Conservation (phyloP, 1,140 invertebrate genomes). For the Pogonomyrmex barbatus region DNA sequence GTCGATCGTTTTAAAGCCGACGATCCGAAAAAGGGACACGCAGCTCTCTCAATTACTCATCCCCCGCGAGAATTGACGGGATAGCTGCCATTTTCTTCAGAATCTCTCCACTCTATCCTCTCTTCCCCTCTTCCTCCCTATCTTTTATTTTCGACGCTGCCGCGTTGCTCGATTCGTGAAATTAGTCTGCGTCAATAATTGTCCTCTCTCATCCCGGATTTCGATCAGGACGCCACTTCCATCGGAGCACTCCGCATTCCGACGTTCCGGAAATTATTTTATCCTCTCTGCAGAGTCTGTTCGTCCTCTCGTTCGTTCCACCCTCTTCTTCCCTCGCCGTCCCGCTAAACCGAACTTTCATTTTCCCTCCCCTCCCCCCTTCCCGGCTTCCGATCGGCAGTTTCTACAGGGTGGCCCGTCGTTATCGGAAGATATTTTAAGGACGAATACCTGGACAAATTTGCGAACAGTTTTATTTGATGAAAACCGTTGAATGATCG, state of each 20-base stretch:
- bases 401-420: slow-evolving; percentile 30
- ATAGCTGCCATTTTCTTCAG: slow-evolving; percentile 44
- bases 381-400: slow-evolving; percentile 44
- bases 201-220: slow-evolving; percentile 69
- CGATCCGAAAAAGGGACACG: slow-evolving; percentile 41
- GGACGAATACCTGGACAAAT: slow-evolving; percentile 46
- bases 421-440: slow-evolving; percentile 52
- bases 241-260: slow-evolving; percentile 68
- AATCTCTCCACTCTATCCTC: slow-evolving; percentile 23
- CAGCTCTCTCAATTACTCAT: slow-evolving; percentile 55
- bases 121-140: slow-evolving; percentile 14
- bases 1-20: slow-evolving; percentile 23
- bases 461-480: slow-evolving; percentile 6
- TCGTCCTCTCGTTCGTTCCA: slow-evolving; percentile 16
- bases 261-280: slow-evolving; percentile 76
- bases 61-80: slow-evolving; percentile 24
- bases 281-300: slow-evolving; percentile 61
- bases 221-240: slow-evolving; percentile 65
- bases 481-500: background rate
- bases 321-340: slow-evolving; percentile 1
- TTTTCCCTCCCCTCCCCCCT: slow-evolving; percentile 2
- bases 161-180: slow-evolving; percentile 60
- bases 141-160: slow-evolving; percentile 52
- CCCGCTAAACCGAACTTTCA: slow-evolving; percentile 45
- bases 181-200: slow-evolving; percentile 72